These are phyloP conservation scores for Daphoenositta chrysoptera DNA, from an alignment of 2,113 vertebrate species.

Conservation along the genomic window DNA sequence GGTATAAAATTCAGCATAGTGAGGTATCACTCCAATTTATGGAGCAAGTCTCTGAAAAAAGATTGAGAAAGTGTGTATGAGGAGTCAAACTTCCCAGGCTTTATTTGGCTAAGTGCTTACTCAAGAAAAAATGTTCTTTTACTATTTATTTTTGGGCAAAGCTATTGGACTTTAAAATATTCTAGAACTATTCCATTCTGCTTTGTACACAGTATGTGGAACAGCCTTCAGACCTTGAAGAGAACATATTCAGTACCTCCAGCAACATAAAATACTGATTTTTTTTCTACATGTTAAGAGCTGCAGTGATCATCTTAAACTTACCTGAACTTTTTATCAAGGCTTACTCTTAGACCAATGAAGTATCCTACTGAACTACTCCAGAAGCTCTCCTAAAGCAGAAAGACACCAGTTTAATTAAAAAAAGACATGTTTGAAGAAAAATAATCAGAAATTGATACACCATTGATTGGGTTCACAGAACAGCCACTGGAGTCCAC, in stretches of 20 bases:
- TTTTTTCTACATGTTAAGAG: background rate
- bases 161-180: background rate
- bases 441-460: background rate
- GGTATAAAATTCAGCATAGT: background rate
- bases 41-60: background rate
- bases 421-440: background rate
- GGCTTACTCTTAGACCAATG: constrained; percentile 45
- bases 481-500: background rate
- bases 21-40: background rate
- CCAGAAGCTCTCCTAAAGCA: background rate
- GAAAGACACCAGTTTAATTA: background rate
- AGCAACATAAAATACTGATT: background rate
- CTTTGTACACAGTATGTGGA: rapidly evolving
- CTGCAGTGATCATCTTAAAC: background rate
- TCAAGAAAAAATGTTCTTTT: background rate
- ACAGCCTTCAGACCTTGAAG: background rate
- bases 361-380: background rate
- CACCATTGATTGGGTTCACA: background rate
- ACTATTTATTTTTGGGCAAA: background rate
- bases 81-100: background rate
- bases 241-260: background rate
- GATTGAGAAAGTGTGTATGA: background rate
- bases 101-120: background rate
- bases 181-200: background rate
- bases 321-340: constrained; percentile 53